phyloP scores from a whole-genome alignment of 2,797 vertebrate genomes.

The Ctenopoma multispine region DNA sequence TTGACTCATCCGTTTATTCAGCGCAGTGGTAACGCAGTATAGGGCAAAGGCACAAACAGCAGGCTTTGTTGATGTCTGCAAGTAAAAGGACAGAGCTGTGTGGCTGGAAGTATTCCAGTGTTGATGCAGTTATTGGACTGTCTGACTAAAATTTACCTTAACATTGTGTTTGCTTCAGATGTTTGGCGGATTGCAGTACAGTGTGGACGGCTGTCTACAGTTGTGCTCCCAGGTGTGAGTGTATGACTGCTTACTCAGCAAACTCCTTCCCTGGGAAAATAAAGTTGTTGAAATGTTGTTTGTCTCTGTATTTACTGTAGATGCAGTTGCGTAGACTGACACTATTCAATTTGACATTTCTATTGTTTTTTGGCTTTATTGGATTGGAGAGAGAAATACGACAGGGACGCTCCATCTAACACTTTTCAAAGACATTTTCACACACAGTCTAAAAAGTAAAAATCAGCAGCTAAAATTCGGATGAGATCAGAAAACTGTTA shows the following conservation, averaged over 20 bases:
- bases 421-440: slow-evolving; percentile 36
- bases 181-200: slow-evolving; percentile 11
- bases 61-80: slow-evolving; percentile 14
- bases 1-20: slow-evolving; percentile 47
- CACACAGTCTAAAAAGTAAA: slow-evolving; percentile 12
- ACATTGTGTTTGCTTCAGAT: slow-evolving; percentile 32
- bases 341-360: slow-evolving; percentile 58
- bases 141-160: slow-evolving; percentile 55
- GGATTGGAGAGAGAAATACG: slow-evolving; percentile 36
- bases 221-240: slow-evolving; percentile 57
- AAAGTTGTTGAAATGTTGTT: slow-evolving; percentile 63
- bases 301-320: slow-evolving; percentile 45
- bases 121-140: slow-evolving; percentile 45
- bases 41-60: slow-evolving; percentile 2
- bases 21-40: slow-evolving; percentile 9
- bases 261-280: slow-evolving; percentile 60
- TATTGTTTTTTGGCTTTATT: slow-evolving; percentile 53
- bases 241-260: slow-evolving; percentile 56
- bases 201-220: slow-evolving; percentile 22
- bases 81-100: slow-evolving; percentile 32
- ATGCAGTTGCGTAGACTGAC: slow-evolving; percentile 19
- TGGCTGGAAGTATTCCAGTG: slow-evolving; percentile 46
- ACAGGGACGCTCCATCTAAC: slow-evolving; percentile 16
- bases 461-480: slow-evolving; percentile 8
- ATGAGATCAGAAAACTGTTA: slow-evolving; percentile 6